Base-by-base conservation (phyloP, 1,140 invertebrate species). In the Asobara japonica region DNA sequence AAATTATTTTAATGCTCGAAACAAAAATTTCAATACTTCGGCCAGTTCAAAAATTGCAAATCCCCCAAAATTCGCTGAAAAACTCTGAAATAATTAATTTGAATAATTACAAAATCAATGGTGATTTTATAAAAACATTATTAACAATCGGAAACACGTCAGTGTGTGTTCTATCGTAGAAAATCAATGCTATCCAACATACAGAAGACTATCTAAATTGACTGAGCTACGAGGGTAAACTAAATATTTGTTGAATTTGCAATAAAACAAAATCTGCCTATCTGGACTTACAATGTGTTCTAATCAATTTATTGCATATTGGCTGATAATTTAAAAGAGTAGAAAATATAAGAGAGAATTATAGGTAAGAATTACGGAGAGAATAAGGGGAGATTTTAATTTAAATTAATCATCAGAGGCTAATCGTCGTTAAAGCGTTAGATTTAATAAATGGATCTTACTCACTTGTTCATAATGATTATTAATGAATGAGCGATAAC, bases 371-470 rank as follows among this genome's bases (percentile, higher is more conserved):
- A 56, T 56, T 25, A 56, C 51, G 25, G 51, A 56, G 11, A 56
- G 25, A 56, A 27, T 25, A 18, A 51, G 45, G 11, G 22, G 22
- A 6, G 51, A 56, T 56, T 6, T 25, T 56, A 56, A 8, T 56
- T 27, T 56, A 22, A 56, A 25, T 25, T 5, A 27, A 56, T 25
- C n/a, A 2, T 16, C 3, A 56, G 51, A 56, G 22, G 51, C 51
- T 56, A 22, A 56, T 56, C 22, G 51, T 56, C 51, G 51, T 56
- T 56, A 56, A 56, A 25, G 22, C 51, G 22, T 56, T 56, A 56
- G 51, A 16, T 45, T 45, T 18, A n/a, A n/a, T 56, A 25, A 56
- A 56, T 56, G 10, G 51, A 56, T 56, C 18, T 18, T 25, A 27
- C 22, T 56, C 25, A 22, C 11, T 56, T 18, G n/a, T 56, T 56